Base-by-base conservation (phyloP, 1,140 invertebrate genomes). In the Cyclargus thomasi region DNA sequence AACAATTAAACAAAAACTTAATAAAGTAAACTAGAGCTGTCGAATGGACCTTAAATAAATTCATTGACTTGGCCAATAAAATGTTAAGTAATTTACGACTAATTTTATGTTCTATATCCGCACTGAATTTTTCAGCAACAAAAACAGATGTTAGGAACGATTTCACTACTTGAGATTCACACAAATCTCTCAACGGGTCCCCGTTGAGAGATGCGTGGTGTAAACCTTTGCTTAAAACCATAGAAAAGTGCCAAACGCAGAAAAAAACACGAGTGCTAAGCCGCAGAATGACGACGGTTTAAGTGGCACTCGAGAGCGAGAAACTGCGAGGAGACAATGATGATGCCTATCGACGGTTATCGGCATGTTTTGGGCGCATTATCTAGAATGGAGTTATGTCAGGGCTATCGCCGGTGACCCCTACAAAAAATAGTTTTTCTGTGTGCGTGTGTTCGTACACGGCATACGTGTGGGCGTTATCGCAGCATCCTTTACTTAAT, bases 401-500 rank as follows among this genome's bases (percentile, higher is more conserved):
- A 21, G 55, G 55, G 55, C 55, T 59, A 59, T 59, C 55, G 18
- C 17, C 1, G 18, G 53, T 59, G 55, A 59, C 55, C 55, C 55
- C 18, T 21, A 59, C 55, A 59, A 59, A 59, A 59, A 59, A 59
- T 55, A 55, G 18, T 16, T 4, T 47, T 0, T 47, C 29, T 2
- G 39, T 47, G 39, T 47, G 39, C 14, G 39, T 47, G 39, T 47
- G 39, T 14, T 29, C 1, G 39, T 47, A 16, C 14, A 16, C 14
- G 39, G 39, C 39, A 11, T 16, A 47, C 39, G 14, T 47, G 39
- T 47, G 39, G 10, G 39, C 17, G 55, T 59, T 59, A 59, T 59
- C 55, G 55, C 55, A 59, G 18, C 63, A 53, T 64, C 36, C 35
- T 39, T 64, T 47, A 35, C 63, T 64, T 36, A 47, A 64, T 64